These are phyloP conservation scores for Lithophane leautieri DNA, from an alignment of 2,888 invertebrate species.

Conservation along the genomic window DNA sequence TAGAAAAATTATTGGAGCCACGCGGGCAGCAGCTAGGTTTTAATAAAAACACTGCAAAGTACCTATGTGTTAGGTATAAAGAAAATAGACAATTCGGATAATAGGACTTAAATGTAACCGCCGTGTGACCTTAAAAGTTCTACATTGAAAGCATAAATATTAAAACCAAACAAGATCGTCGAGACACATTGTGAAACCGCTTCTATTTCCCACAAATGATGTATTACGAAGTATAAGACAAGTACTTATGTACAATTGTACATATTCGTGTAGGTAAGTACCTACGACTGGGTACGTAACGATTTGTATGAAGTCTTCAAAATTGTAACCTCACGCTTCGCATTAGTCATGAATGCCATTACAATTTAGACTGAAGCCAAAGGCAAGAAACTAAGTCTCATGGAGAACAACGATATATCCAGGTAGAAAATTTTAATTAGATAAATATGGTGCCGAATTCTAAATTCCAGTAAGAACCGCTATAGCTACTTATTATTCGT, in stretches of 20 bases:
- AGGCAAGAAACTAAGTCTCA: slow-evolving; percentile 25
- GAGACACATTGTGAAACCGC: slow-evolving; percentile 65
- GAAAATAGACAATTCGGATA: not conserved
- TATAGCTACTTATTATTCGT: not conserved
- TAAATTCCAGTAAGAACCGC: not conserved
- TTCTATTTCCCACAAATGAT: slow-evolving; percentile 72
- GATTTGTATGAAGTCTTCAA: slow-evolving; percentile 39
- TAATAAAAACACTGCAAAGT: not conserved
- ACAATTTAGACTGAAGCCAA: slow-evolving; percentile 39
- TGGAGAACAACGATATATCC: slow-evolving; percentile 24
- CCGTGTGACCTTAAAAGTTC: slow-evolving; percentile 34
- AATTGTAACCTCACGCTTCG: slow-evolving; percentile 53
- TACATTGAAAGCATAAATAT: slow-evolving; percentile 1
- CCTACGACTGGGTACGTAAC: slow-evolving; percentile 7
- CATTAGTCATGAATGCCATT: slow-evolving; percentile 53
- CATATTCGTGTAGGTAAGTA: slow-evolving; percentile 29
- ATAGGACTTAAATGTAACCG: not conserved
- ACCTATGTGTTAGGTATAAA: not conserved
- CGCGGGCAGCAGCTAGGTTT: not conserved
- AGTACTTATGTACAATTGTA: slow-evolving; percentile 39
- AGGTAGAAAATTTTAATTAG: slow-evolving; percentile 17
- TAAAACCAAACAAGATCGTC: slow-evolving; percentile 23
- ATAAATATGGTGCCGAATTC: not conserved
- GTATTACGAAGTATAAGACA: slow-evolving; percentile 67
- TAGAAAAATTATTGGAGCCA: too few relatives aligned